Percentiles rank a stretch among this genome's conserved stretches.
phyloP scores from a whole-genome alignment of 2,888 invertebrate species.

The Isoperla grammatica region DNA sequence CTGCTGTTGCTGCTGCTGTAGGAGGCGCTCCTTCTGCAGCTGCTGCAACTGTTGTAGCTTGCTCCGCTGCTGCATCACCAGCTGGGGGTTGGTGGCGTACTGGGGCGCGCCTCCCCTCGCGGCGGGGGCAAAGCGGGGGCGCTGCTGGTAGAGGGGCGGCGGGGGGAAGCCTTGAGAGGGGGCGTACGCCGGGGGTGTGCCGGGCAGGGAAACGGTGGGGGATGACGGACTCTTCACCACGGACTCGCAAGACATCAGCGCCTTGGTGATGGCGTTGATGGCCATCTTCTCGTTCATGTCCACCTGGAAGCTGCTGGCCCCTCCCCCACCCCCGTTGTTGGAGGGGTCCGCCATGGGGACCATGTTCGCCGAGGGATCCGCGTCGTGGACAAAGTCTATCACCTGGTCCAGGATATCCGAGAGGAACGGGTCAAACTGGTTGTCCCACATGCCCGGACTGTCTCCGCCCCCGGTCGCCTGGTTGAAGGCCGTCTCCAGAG shows the following conservation, averaged over 20 bases:
- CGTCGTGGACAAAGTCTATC: constrained; percentile 71
- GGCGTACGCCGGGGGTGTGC: constrained; percentile 56
- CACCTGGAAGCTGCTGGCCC: too few relatives aligned
- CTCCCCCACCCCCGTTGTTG: not conserved
- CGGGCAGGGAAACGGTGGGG: constrained; percentile 46
- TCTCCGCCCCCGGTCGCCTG: constrained; percentile 37
- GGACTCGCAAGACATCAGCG: constrained; percentile 73
- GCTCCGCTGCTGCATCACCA: constrained; percentile 45
- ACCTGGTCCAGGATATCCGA: constrained; percentile 82
- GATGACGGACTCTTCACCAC: constrained; percentile 58
- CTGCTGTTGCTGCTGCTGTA: constrained; percentile 76
- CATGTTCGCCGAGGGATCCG: constrained; percentile 39
- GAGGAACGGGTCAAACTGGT: constrained; percentile 60
- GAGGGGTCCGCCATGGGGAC: not conserved
- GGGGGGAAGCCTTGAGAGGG: constrained; percentile 43
- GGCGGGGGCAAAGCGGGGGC: constrained; percentile 39
- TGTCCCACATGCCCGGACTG: constrained; percentile 43
- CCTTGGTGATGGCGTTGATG: constrained; percentile 85
- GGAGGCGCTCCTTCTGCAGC: constrained; percentile 56
- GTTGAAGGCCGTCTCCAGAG: not conserved
- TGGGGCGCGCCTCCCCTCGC: constrained; percentile 33
- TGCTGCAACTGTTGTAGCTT: constrained; percentile 48
- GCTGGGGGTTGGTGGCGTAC: constrained; percentile 24
- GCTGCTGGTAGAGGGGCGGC: constrained; percentile 45
- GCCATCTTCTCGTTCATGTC: constrained; percentile 68